Evolutionary conservation across 2,888 invertebrate genomes (phyloP).

Genomic region (Melolontha melolontha): DNA sequence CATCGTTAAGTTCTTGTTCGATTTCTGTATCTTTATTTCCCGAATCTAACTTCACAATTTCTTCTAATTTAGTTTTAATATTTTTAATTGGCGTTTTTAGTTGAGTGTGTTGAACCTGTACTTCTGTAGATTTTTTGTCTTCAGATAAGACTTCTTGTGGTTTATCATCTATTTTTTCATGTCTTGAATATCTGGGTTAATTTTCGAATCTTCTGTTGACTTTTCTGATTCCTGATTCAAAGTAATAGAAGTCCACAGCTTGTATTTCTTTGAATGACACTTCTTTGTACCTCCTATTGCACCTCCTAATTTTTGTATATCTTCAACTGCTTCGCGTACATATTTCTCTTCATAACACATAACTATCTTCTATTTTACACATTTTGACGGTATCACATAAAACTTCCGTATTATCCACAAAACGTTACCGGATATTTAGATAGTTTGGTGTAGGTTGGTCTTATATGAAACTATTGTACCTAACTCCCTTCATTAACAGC

Average conservation of each 20-base stretch:
- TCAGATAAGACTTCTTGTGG: neutral
- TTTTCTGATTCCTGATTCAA: conserved; percentile 6
- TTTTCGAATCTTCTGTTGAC: neutral
- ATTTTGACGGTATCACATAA: too few relatives aligned
- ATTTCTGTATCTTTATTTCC: neutral
- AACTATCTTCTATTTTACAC: too few relatives aligned
- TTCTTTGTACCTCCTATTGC: too few relatives aligned
- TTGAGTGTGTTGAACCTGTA: neutral
- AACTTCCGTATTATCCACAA: too few relatives aligned
- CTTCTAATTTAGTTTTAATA: neutral
- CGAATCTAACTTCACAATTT: neutral
- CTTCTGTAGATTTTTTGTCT: neutral
- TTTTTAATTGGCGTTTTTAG: neutral
- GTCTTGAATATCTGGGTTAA: neutral
- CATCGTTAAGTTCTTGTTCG: neutral
- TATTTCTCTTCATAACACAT: too few relatives aligned
- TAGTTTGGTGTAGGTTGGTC: too few relatives aligned
- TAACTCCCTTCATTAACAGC: too few relatives aligned
- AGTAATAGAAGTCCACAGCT: neutral
- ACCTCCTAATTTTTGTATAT: too few relatives aligned
- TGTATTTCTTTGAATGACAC: neutral
- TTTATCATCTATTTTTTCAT: neutral
- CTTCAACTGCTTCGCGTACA: too few relatives aligned
- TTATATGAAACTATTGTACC: too few relatives aligned
- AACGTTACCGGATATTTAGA: too few relatives aligned